Base-by-base conservation (phyloP, 2,888 invertebrate species). In the Dicroscelio sp. region DNA sequence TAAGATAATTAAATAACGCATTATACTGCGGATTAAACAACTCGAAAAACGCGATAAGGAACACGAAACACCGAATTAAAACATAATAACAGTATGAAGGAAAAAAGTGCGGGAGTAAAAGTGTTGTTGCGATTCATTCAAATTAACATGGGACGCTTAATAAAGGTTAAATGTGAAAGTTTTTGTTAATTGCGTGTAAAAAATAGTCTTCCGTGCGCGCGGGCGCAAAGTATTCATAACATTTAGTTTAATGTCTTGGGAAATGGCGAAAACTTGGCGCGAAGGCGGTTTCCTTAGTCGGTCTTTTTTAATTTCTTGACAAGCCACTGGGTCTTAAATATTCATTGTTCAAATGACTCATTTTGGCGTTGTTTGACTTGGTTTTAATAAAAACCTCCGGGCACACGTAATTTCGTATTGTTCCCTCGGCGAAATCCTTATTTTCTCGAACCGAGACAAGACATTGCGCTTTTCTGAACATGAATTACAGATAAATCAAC, bases 171-270 rank as follows among this genome's bases (percentile, higher is more conserved):
- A 48, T 48, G 48, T 35, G 52, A n/a, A 71, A 71, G 48, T 76
- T 76, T 75, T 76, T n/a, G 76, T 76, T 76, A 60, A 60, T 76
- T 58, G 76, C 58, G 33, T n/a, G 35, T 35, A 76, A 58, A 58
- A 76, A 58, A 58, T 25, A 4, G 35, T 76, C 25, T 58, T 20
- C n/a, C n/a, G n/a, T n/a, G n/a, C n/a, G n/a, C n/a, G n/a, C n/a
- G n/a, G n/a, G 31, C 33, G 38, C 58, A 33, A 76, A 73, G 76
- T 35, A 76, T 76, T 76, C 76, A 23, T 58, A 58, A 60, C 76
- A 60, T 58, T 76, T 58, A 38, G 23, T 60, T 76, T 60, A 75
- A 58, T 75, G 38, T 76, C 55, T 48, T n/a, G 27, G n/a, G n/a
- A 65, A 65, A 65, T 33, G 31, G 76, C 20, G 35, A 23, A 30